Evolutionary conservation across 2,888 invertebrate species (phyloP).

Genomic region (Eupithecia tripunctaria): DNA sequence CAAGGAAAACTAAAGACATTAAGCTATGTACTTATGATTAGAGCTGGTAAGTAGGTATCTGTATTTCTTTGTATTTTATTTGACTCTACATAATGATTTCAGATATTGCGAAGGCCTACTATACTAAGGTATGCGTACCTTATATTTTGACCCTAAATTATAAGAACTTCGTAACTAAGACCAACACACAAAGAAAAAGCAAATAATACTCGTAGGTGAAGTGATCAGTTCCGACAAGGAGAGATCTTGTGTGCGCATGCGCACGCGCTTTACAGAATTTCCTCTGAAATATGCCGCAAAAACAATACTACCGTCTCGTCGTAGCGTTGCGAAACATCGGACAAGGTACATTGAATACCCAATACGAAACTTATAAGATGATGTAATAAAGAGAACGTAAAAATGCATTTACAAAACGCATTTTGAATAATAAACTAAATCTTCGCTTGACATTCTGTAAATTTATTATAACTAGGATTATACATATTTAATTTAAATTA

Average conservation of each 20-base stretch:
- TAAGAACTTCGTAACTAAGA: constrained; percentile 24
- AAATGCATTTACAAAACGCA: not conserved
- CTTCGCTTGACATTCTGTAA: too few relatives aligned
- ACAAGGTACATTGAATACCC: constrained; percentile 49
- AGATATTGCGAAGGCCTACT: too few relatives aligned
- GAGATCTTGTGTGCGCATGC: constrained; percentile 60
- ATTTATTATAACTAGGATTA: too few relatives aligned
- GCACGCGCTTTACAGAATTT: constrained; percentile 71
- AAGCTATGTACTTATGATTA: too few relatives aligned
- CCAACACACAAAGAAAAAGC: not conserved
- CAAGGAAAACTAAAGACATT: not conserved
- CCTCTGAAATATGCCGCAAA: constrained; percentile 71
- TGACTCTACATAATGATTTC: not conserved
- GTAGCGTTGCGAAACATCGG: constrained; percentile 52
- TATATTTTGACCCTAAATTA: not conserved
- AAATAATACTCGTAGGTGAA: constrained; percentile 37
- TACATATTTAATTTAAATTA: too few relatives aligned
- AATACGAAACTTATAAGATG: constrained; percentile 63
- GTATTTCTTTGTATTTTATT: not conserved
- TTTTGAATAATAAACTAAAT: not conserved
- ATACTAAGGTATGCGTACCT: too few relatives aligned
- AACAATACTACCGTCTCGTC: constrained; percentile 46
- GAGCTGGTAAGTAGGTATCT: too few relatives aligned
- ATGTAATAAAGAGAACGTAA: constrained; percentile 67
- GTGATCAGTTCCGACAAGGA: constrained; percentile 51